Conservation (phyloP, 1,140 invertebrate species). For the Chrysomallon squamiferum region DNA sequence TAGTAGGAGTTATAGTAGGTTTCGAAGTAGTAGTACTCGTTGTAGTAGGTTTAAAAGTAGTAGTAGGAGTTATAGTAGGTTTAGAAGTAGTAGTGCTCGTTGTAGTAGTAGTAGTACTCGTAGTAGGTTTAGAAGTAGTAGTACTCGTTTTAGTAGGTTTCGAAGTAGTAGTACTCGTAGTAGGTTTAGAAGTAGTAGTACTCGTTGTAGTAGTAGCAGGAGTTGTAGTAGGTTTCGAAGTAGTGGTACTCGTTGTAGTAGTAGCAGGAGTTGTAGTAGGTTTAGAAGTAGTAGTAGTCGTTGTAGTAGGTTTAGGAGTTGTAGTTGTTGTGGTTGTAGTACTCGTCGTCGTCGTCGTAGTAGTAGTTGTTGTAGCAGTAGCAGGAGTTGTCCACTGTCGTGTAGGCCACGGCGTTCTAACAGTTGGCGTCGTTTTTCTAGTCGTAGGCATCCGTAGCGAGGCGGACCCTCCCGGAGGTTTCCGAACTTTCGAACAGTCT, state of each 20-base stretch:
- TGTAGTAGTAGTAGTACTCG: neutral
- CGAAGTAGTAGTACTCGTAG: neutral
- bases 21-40: neutral
- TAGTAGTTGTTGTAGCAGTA: too few species aligned
- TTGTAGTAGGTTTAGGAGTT: neutral
- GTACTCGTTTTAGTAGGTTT: neutral
- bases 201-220: neutral
- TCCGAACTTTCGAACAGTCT: too few species aligned
- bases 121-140: neutral
- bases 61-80: neutral
- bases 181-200: neutral
- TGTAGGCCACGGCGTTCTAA: too few species aligned
- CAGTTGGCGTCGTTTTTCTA: too few species aligned
- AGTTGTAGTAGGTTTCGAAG: neutral
- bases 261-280: neutral
- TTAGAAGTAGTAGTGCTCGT: neutral
- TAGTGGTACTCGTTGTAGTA: neutral
- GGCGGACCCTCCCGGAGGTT: too few species aligned
- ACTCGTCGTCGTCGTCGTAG: neutral
- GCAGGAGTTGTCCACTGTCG: too few species aligned
- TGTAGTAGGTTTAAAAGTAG: neutral
- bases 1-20: neutral
- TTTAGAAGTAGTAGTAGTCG: neutral
- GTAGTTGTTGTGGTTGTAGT: neutral
- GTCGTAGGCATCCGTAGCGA: too few species aligned